Conservation (phyloP, 2,888 invertebrate species). For the Drosophila peninsularis region DNA sequence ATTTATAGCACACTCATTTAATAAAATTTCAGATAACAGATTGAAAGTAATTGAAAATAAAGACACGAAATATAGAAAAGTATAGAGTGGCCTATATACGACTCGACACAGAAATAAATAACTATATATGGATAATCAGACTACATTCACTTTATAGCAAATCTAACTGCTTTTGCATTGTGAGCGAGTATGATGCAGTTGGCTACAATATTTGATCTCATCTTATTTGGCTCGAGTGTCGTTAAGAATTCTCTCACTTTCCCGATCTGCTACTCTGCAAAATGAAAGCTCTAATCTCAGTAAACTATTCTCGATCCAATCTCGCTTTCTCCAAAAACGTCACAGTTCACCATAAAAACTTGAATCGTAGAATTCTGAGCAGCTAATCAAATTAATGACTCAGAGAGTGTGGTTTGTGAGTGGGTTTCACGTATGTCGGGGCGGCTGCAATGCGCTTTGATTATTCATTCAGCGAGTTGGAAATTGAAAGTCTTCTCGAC, state of each 20-base stretch:
- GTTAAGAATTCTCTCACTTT: neutral
- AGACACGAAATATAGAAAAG: too few relatives aligned
- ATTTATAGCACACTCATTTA: too few relatives aligned
- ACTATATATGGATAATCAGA: neutral
- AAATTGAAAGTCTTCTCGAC: slow-evolving; percentile 24
- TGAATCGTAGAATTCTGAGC: slow-evolving; percentile 6
- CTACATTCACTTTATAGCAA: neutral
- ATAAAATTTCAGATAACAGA: too few relatives aligned
- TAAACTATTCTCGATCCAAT: neutral
- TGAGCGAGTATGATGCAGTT: neutral
- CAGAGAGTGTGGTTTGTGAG: neutral
- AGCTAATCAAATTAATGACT: slow-evolving; percentile 3
- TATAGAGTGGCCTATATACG: too few relatives aligned
- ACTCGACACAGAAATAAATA: too few relatives aligned
- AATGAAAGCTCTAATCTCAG: neutral
- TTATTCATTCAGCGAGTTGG: slow-evolving; percentile 30
- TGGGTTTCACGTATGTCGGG: slow-evolving; percentile 1
- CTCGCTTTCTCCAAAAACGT: slow-evolving; percentile 7
- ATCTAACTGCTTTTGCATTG: neutral
- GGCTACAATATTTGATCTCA: accelerated
- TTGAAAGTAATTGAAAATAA: too few relatives aligned
- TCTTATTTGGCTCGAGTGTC: neutral
- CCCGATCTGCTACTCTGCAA: neutral
- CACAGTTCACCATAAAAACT: neutral
- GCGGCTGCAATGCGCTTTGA: slow-evolving; percentile 20